Conservation (phyloP, 2,113 vertebrate genomes). For the Tretioscincus oriximinensis region DNA sequence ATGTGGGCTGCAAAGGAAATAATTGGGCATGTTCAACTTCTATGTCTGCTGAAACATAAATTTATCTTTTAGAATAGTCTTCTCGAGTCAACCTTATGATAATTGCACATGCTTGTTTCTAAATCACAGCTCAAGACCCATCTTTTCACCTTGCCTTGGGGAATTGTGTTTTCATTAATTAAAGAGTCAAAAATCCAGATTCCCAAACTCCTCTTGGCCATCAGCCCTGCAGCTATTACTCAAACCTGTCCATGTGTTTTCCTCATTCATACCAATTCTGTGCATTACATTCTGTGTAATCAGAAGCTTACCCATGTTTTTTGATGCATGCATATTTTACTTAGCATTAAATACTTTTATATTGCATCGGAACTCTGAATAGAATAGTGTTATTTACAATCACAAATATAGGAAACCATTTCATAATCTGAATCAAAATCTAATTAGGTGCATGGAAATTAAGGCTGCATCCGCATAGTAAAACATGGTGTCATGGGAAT, state of each 20-base stretch:
- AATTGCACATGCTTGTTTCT: slow-evolving; percentile 63
- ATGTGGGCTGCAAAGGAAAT: slow-evolving; percentile 71
- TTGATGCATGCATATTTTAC: slow-evolving; percentile 54
- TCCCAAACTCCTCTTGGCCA: slow-evolving; percentile 35
- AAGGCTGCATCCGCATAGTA: too few species aligned
- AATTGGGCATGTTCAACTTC: slow-evolving; percentile 66
- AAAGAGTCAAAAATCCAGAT: slow-evolving; percentile 47
- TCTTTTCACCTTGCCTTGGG: slow-evolving; percentile 58
- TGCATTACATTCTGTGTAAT: slow-evolving; percentile 32
- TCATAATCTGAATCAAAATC: slow-evolving; percentile 55
- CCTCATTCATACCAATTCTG: not conserved
- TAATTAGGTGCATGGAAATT: slow-evolving; percentile 27
- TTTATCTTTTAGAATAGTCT: slow-evolving; percentile 63
- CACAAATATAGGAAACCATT: slow-evolving; percentile 41
- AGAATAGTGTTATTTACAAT: not conserved
- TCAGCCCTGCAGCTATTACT: slow-evolving; percentile 6
- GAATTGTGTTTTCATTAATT: slow-evolving; percentile 54
- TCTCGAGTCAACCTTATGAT: slow-evolving; percentile 60
- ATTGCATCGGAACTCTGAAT: slow-evolving; percentile 37
- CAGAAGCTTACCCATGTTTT: slow-evolving; percentile 47
- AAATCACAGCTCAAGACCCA: slow-evolving; percentile 66
- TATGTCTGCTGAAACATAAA: slow-evolving; percentile 71
- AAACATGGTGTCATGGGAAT: too few species aligned
- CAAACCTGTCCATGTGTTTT: slow-evolving; percentile 32
- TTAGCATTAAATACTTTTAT: slow-evolving; percentile 62